phyloP scores from a whole-genome alignment of 2,888 invertebrate genomes.

The Ametastegia equiseti region DNA sequence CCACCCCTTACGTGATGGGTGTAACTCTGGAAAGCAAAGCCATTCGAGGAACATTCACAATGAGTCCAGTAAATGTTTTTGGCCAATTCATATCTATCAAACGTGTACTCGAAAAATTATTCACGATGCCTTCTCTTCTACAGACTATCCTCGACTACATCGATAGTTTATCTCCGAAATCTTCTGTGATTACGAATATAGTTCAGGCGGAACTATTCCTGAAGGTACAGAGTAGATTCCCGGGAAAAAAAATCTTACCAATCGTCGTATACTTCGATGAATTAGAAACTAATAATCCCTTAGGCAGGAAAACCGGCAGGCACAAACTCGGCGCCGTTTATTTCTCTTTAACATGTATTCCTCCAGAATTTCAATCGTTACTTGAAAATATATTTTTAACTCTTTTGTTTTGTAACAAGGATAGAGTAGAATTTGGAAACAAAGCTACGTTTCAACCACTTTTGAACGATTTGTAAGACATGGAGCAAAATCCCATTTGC shows the following conservation, averaged over 20 bases:
- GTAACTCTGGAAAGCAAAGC: background rate
- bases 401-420: conserved; percentile 34
- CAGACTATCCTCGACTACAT: background rate
- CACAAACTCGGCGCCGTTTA: conserved; percentile 35
- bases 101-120: conserved; percentile 2
- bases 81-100: conserved; percentile 25
- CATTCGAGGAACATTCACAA: background rate
- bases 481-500: background rate
- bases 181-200: conserved; percentile 9
- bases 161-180: background rate
- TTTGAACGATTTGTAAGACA: background rate
- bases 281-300: background rate
- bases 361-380: conserved; percentile 25
- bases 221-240: background rate
- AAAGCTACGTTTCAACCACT: background rate
- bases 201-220: conserved; percentile 45
- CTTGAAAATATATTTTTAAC: conserved; percentile 48
- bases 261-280: conserved; percentile 18
- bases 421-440: conserved; percentile 43
- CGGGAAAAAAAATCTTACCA: background rate
- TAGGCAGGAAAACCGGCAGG: background rate
- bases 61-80: conserved; percentile 7
- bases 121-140: background rate
- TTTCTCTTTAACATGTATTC: conserved; percentile 13
- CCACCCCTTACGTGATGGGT: background rate